phyloP scores from a whole-genome alignment of 2,113 vertebrate genomes.

The Cochlearius cochlearius region DNA sequence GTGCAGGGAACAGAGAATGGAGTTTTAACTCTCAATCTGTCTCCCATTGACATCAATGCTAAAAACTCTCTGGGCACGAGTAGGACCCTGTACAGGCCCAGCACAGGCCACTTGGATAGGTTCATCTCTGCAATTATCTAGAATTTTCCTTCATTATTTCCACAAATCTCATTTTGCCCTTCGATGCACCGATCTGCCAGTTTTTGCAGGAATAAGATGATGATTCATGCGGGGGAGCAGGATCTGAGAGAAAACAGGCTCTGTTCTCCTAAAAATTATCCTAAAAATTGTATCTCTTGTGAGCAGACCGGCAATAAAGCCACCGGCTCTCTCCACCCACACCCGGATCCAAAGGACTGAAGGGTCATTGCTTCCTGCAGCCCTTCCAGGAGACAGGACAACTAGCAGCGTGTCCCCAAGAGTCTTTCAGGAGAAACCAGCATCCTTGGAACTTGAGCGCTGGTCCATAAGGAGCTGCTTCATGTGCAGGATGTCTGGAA shows the following conservation, averaged over 20 bases:
- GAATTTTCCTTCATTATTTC: neutral
- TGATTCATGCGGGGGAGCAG: neutral
- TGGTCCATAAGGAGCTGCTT: neutral
- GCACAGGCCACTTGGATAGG: neutral
- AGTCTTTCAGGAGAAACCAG: neutral
- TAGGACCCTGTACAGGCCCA: accelerated
- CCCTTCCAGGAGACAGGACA: neutral
- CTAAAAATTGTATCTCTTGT: neutral
- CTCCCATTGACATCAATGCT: neutral
- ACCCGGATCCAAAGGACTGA: neutral
- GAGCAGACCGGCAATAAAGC: neutral
- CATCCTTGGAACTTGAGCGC: neutral
- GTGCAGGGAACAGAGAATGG: neutral
- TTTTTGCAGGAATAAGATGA: neutral
- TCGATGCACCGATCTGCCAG: neutral
- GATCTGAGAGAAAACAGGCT: neutral
- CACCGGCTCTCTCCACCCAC: neutral
- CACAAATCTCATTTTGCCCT: neutral
- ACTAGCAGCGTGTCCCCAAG: neutral
- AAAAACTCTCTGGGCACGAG: neutral
- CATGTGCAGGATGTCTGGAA: neutral
- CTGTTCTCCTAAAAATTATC: neutral
- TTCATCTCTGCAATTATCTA: neutral
- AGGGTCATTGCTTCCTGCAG: neutral
- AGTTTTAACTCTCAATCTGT: neutral